Conservation (phyloP, 1,140 invertebrate genomes). For the Hyphantria cunea region DNA sequence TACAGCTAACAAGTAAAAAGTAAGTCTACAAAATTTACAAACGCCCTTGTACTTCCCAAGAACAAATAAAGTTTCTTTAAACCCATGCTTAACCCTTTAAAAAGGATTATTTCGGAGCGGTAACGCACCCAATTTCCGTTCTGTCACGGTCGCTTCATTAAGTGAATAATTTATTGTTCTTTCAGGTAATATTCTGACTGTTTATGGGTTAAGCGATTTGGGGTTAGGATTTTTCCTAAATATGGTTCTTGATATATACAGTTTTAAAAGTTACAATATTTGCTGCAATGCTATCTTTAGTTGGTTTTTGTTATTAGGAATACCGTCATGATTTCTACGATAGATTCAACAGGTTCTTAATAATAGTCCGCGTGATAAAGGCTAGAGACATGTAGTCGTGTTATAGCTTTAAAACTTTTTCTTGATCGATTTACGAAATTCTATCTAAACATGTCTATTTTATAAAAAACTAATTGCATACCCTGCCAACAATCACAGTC, state of each 20-base stretch:
- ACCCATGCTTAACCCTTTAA: conserved; percentile 19
- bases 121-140: conserved; percentile 44
- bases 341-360: too few relatives aligned
- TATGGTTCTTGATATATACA: not conserved
- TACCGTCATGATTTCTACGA: too few relatives aligned
- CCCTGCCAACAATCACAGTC: too few relatives aligned
- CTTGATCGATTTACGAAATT: too few relatives aligned
- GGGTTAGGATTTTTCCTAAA: not conserved
- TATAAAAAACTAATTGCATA: too few relatives aligned
- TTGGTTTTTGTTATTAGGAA: too few relatives aligned
- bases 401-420: too few relatives aligned
- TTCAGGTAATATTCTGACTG: conserved; percentile 21
- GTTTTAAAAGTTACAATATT: too few relatives aligned
- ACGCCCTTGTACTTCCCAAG: not conserved
- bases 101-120: conserved; percentile 38
- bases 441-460: too few relatives aligned
- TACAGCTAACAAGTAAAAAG: conserved; percentile 2
- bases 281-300: too few relatives aligned
- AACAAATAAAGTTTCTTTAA: conserved; percentile 14
- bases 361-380: too few relatives aligned
- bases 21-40: conserved; percentile 1
- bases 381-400: too few relatives aligned
- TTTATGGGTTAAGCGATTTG: conserved; percentile 11
- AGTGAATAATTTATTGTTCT: conserved; percentile 42
- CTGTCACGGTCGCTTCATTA: conserved; percentile 45